A percentile compares a stretch with the other conserved stretches of the same genome.
Conservation (phyloP, 2,113 vertebrate species). For the Lagenorhynchus albirostris region DNA sequence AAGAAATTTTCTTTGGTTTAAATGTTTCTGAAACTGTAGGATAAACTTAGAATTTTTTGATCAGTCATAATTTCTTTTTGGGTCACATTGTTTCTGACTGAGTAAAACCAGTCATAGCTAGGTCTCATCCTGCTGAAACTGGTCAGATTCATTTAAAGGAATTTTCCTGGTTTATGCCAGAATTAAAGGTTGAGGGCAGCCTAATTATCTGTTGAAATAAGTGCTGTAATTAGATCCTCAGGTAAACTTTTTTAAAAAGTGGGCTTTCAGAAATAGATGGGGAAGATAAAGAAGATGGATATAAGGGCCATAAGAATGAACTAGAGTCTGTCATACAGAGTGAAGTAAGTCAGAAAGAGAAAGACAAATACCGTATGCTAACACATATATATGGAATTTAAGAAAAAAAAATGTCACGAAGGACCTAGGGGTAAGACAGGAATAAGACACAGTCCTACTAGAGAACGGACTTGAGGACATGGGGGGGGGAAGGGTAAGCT, state of each 20-base stretch:
- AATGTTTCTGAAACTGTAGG: neutral
- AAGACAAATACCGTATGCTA: too few relatives aligned
- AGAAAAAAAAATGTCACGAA: too few relatives aligned
- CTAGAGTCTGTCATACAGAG: too few relatives aligned
- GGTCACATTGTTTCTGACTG: neutral
- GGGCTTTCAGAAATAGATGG: neutral
- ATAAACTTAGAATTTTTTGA: neutral
- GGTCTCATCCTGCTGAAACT: neutral
- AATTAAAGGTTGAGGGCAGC: neutral
- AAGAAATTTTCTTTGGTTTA: neutral
- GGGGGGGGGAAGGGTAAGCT: too few relatives aligned
- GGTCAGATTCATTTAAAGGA: neutral
- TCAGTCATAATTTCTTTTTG: neutral
- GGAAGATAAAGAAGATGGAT: neutral
- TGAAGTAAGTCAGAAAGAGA: too few relatives aligned
- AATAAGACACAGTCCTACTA: too few relatives aligned
- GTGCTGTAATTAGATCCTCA: neutral
- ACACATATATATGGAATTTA: too few relatives aligned
- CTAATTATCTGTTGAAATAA: constrained; percentile 19
- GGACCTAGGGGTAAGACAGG: too few relatives aligned
- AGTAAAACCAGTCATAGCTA: neutral
- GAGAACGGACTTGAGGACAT: too few relatives aligned
- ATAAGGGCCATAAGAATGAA: neutral
- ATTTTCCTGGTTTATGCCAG: neutral
- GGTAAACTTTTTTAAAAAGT: neutral